Evolutionary conservation across 1,140 invertebrate genomes (phyloP).

Genomic region (Bursaphelenchus mucronatus): DNA sequence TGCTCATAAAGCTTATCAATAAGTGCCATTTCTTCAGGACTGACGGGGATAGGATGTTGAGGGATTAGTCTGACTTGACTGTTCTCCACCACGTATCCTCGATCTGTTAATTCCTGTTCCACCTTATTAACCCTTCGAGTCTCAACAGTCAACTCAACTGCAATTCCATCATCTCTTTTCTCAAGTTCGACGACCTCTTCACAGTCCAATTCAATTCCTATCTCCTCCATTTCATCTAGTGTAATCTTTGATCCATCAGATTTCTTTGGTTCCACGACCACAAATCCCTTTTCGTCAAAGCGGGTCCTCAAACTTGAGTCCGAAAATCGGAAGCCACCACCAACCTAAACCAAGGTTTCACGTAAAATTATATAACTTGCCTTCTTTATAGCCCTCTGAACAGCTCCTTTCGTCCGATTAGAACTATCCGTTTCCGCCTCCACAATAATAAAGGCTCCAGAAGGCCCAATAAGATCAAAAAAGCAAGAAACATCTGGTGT

Average conservation of each 20-base stretch:
- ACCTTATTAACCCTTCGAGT: conserved; percentile 28
- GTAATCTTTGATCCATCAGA: conserved; percentile 28
- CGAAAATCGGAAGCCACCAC: conserved; percentile 42
- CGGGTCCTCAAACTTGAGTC: conserved; percentile 32
- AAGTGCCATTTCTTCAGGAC: conserved; percentile 24
- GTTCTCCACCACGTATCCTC: conserved; percentile 36
- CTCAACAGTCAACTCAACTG: conserved; percentile 43
- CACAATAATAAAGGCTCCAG: conserved; percentile 51
- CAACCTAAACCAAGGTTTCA: conserved; percentile 29
- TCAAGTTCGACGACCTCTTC: conserved; percentile 48
- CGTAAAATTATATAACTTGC: conserved; percentile 11
- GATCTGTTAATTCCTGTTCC: conserved; percentile 28
- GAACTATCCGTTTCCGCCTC: conserved; percentile 45
- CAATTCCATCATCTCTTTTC: conserved; percentile 17
- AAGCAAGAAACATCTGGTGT: conserved; percentile 42
- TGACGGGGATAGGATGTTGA: conserved; percentile 34
- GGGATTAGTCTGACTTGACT: conserved; percentile 39
- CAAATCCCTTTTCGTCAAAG: conserved; percentile 50
- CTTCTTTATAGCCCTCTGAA: conserved; percentile 51
- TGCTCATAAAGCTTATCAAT: conserved; percentile 50
- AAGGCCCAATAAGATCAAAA: conserved; percentile 49
- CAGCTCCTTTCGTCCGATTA: conserved; percentile 25
- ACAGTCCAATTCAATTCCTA: conserved; percentile 53
- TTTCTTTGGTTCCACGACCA: conserved; percentile 28
- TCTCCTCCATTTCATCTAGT: conserved; percentile 50